A percentile compares a stretch with the other conserved stretches of the same genome.
These are phyloP conservation scores for Limnephilus marmoratus DNA, from an alignment of 2,888 invertebrate genomes.

Conservation along the genomic window DNA sequence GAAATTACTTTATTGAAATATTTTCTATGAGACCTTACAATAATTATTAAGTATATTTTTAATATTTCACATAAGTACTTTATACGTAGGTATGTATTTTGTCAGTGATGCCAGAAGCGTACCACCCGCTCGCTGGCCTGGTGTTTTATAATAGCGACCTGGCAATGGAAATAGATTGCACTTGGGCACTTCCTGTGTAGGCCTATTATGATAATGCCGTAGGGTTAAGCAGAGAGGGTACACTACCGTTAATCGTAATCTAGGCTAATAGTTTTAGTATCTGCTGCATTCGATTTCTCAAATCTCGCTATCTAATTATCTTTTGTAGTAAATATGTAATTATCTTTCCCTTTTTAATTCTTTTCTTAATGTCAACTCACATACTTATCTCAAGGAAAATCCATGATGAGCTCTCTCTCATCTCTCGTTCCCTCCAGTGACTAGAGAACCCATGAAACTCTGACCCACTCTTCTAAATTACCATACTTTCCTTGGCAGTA, in stretches of 20 bases:
- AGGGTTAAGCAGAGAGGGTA: background rate
- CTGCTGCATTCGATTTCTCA: background rate
- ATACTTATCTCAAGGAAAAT: too few relatives aligned
- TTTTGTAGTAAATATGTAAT: background rate
- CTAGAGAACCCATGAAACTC: too few relatives aligned
- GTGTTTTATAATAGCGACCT: background rate
- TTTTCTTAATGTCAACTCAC: too few relatives aligned
- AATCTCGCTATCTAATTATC: background rate
- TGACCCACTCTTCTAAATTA: too few relatives aligned
- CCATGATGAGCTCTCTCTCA: too few relatives aligned
- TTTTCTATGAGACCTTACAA: too few relatives aligned
- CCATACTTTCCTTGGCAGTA: too few relatives aligned
- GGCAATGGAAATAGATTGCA: background rate
- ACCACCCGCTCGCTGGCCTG: background rate
- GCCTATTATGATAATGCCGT: background rate
- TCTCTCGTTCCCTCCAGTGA: too few relatives aligned
- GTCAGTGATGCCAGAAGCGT: background rate
- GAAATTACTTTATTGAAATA: background rate
- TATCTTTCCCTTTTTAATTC: too few relatives aligned
- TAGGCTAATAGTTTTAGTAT: background rate
- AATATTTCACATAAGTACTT: background rate
- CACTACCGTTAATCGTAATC: background rate
- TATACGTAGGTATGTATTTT: background rate
- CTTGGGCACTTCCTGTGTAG: background rate
- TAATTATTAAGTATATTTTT: too few relatives aligned